A percentile compares a stretch with the other conserved stretches of the same genome.
phyloP scores from a whole-genome alignment of 2,797 vertebrate species.

The Acridotheres tristis region DNA sequence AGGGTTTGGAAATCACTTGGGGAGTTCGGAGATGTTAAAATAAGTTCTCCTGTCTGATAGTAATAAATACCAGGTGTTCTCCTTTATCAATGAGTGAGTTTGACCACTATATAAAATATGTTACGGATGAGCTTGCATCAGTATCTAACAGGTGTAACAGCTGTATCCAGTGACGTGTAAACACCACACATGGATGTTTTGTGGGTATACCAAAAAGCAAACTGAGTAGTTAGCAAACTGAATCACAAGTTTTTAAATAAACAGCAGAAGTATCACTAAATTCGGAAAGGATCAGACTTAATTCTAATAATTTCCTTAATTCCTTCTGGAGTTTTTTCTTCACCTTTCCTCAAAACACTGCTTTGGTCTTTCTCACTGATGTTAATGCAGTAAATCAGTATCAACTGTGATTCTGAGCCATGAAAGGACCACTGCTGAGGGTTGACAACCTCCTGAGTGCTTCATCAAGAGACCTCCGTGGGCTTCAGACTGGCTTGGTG shows the following conservation, averaged over 20 bases:
- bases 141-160: not conserved
- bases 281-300: not conserved
- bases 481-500: not conserved
- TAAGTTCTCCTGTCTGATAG: not conserved
- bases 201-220: not conserved
- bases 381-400: not conserved
- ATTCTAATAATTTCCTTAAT: not conserved
- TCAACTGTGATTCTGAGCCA: not conserved
- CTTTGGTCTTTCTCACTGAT: not conserved
- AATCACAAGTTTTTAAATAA: not conserved
- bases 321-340: not conserved
- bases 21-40: not conserved
- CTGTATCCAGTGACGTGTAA: not conserved
- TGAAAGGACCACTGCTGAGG: not conserved
- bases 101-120: accelerated
- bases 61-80: not conserved
- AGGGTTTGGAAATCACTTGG: accelerated
- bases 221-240: not conserved
- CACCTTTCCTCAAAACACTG: not conserved
- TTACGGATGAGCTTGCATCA: not conserved
- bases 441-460: not conserved
- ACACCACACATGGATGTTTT: accelerated
- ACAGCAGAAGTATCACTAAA: not conserved
- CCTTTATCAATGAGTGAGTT: not conserved
- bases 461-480: not conserved